Evolutionary conservation across 2,888 invertebrate genomes (phyloP).

Genomic region (Agapetus fuscipes): DNA sequence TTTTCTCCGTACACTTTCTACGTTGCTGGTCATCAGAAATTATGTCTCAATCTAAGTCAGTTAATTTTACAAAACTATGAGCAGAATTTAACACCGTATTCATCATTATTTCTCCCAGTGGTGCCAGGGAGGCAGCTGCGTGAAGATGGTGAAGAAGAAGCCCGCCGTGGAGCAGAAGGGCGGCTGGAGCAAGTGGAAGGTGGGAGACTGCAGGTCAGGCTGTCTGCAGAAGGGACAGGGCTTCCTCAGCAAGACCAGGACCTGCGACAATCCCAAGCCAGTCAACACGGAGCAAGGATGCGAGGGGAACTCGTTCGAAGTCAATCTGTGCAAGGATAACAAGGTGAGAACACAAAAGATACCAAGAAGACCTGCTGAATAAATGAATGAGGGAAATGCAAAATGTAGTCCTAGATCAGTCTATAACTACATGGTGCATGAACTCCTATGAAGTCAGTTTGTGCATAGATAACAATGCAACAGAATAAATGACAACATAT

Average conservation of each 20-base stretch:
- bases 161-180: slow-evolving; percentile 31
- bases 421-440: neutral
- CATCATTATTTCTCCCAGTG: slow-evolving; percentile 47
- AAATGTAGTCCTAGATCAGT: neutral
- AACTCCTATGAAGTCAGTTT: neutral
- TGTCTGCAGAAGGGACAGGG: slow-evolving; percentile 57
- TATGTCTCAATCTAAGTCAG: too few relatives aligned
- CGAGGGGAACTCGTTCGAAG: slow-evolving; percentile 52
- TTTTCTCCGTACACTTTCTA: too few relatives aligned
- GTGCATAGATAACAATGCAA: too few relatives aligned
- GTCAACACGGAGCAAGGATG: slow-evolving; percentile 47
- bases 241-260: slow-evolving; percentile 45
- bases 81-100: too few relatives aligned
- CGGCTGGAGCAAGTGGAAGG: slow-evolving; percentile 58
- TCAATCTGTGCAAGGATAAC: slow-evolving; percentile 56
- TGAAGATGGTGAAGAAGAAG: slow-evolving; percentile 30
- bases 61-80: too few relatives aligned
- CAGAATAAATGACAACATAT: too few relatives aligned
- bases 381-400: neutral
- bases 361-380: too few relatives aligned
- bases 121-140: slow-evolving; percentile 58
- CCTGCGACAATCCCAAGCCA: slow-evolving; percentile 43
- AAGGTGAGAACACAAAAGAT: slow-evolving; percentile 34
- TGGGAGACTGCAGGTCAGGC: slow-evolving; percentile 53
- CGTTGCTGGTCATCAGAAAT: too few relatives aligned